Conservation (phyloP, 2,888 invertebrate species). For the Emmelina monodactyla region DNA sequence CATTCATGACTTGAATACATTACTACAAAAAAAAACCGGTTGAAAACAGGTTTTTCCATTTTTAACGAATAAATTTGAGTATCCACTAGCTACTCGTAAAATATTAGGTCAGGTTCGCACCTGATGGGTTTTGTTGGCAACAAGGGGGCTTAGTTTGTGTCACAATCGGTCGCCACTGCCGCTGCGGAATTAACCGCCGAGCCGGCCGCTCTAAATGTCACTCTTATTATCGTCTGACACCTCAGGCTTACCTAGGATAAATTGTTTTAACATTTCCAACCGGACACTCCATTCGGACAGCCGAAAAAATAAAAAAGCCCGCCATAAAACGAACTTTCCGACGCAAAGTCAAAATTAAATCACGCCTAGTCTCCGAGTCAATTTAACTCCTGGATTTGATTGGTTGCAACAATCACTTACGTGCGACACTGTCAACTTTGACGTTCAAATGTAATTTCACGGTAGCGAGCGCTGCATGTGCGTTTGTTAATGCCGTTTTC, state of each 20-base stretch:
- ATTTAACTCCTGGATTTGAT: conserved; percentile 49
- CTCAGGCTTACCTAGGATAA: conserved; percentile 60
- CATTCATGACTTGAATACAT: too few species aligned
- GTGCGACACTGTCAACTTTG: conserved; percentile 50
- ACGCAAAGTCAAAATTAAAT: too few species aligned
- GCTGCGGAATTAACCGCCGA: conserved; percentile 57
- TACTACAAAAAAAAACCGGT: too few species aligned
- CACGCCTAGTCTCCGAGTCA: conserved; percentile 30
- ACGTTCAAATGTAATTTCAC: conserved; percentile 52
- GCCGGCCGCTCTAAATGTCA: conserved; percentile 55
- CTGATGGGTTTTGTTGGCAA: conserved; percentile 57
- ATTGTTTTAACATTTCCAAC: conserved; percentile 59
- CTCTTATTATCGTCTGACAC: conserved; percentile 64
- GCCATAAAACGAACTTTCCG: too few species aligned
- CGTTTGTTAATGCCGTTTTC: conserved; percentile 61
- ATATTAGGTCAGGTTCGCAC: conserved; percentile 43
- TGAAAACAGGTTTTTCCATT: too few species aligned
- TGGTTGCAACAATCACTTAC: conserved; percentile 60
- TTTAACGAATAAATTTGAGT: too few species aligned
- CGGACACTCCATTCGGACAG: too few species aligned
- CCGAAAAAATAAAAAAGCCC: too few species aligned
- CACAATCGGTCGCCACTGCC: conserved; percentile 51
- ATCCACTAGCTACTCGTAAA: too few species aligned
- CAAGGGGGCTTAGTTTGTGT: conserved; percentile 57
- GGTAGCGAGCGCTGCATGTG: conserved; percentile 33